These are phyloP conservation scores for Lerista edwardsae DNA, from an alignment of 2,797 vertebrate genomes.

Conservation along the genomic window DNA sequence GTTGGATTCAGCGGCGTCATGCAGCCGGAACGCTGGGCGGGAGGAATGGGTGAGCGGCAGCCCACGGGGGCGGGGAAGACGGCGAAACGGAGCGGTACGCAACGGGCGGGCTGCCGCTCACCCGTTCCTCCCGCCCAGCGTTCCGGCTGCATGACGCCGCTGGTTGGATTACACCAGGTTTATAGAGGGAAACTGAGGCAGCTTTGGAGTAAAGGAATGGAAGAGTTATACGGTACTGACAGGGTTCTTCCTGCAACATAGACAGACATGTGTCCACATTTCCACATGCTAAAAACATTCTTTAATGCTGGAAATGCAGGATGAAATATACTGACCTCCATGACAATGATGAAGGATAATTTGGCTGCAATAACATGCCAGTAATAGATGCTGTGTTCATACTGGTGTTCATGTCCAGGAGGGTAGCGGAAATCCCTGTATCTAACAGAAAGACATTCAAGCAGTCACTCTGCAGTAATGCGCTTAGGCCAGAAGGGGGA, in stretches of 20 bases:
- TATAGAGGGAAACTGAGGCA: not conserved
- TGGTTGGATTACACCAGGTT: not conserved
- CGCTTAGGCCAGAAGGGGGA: slow-evolving; percentile 62
- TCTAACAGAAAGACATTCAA: slow-evolving; percentile 66
- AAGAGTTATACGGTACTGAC: not conserved
- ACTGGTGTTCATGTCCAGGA: slow-evolving; percentile 84
- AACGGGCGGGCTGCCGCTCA: no score
- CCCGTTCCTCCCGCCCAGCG: no score
- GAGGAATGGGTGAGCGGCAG: no score
- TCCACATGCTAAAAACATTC: not conserved
- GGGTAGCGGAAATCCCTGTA: slow-evolving; percentile 93
- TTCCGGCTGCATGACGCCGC: no score
- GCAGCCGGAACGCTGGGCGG: no score
- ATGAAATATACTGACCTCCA: slow-evolving; percentile 81
- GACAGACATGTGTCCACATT: not conserved
- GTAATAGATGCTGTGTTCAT: slow-evolving; percentile 88
- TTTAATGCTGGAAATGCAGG: not conserved
- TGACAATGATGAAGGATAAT: slow-evolving; percentile 92
- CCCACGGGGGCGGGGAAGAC: no score
- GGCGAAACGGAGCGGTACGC: no score
- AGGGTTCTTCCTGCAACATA: not conserved
- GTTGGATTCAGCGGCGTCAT: no score
- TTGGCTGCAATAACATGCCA: slow-evolving; percentile 96
- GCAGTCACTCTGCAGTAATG: slow-evolving; percentile 48
- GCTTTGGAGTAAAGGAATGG: not conserved